phyloP scores from a whole-genome alignment of 1,140 invertebrate species.

The Tetramorium alpestre region DNA sequence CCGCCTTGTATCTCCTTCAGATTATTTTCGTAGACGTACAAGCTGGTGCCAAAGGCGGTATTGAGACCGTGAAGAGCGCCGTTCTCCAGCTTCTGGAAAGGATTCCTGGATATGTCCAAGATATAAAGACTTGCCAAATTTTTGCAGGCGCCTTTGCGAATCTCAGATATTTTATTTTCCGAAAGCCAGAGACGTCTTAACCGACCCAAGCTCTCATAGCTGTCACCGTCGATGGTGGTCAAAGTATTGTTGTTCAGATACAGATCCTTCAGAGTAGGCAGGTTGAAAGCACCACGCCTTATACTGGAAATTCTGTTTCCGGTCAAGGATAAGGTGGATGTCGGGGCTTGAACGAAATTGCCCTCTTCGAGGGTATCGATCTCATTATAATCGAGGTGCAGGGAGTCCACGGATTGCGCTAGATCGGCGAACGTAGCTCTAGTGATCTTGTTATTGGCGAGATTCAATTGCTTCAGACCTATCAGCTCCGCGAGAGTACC shows the following conservation, averaged over 20 bases:
- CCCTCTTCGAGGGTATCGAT: conserved; percentile 66
- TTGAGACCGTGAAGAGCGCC: conserved; percentile 74
- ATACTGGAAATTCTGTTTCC: conserved; percentile 71
- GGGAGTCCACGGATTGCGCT: conserved; percentile 59
- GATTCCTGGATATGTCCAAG: conserved; percentile 74
- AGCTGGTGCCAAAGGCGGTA: conserved; percentile 38
- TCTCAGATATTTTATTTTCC: conserved; percentile 66
- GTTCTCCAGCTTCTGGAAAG: conserved; percentile 69
- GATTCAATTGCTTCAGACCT: conserved; percentile 64
- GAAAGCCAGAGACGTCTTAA: conserved; percentile 66
- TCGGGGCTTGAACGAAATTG: conserved; percentile 67
- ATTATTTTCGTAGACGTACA: conserved; percentile 66
- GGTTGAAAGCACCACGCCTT: conserved; percentile 61
- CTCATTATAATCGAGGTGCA: conserved; percentile 72
- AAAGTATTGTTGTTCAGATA: conserved; percentile 71
- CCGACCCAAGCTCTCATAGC: conserved; percentile 65
- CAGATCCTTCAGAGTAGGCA: conserved; percentile 65
- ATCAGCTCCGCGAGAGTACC: conserved; percentile 64
- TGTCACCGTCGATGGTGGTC: conserved; percentile 69
- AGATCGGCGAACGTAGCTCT: conserved; percentile 63
- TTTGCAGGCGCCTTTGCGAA: conserved; percentile 67
- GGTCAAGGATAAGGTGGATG: conserved; percentile 66
- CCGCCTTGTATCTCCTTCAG: conserved; percentile 71
- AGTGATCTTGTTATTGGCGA: conserved; percentile 71
- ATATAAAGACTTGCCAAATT: conserved; percentile 66